A percentile compares a stretch with the other conserved stretches of the same genome.
These are phyloP conservation scores for Rhegmatorhina hoffmannsi DNA, from an alignment of 2,113 vertebrate species.

Conservation along the genomic window DNA sequence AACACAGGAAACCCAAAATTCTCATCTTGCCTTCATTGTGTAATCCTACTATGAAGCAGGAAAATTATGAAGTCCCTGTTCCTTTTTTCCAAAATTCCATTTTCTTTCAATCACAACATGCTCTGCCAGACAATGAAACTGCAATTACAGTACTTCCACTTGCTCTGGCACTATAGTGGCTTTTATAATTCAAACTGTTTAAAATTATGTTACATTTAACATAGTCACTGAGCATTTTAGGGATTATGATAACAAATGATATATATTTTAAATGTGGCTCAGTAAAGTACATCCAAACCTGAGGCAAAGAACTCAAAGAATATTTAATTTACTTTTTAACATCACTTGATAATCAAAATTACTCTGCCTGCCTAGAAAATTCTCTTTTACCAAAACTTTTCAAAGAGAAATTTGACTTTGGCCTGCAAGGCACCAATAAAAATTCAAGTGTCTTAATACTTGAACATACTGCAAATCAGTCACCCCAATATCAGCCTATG, in stretches of 20 bases:
- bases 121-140: neutral
- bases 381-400: neutral
- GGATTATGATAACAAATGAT: constrained; percentile 39
- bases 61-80: neutral
- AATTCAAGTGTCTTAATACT: neutral
- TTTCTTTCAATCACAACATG: neutral
- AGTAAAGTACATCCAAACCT: constrained; percentile 17
- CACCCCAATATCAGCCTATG: neutral
- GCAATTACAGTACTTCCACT: neutral
- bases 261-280: constrained; percentile 35
- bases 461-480: neutral
- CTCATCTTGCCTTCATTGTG: neutral
- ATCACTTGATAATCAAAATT: neutral
- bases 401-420: neutral
- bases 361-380: neutral
- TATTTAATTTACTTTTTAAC: constrained; percentile 18
- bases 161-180: neutral
- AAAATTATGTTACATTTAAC: constrained; percentile 11
- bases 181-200: constrained; percentile 16
- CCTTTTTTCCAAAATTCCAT: neutral
- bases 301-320: constrained; percentile 4
- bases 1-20: neutral
- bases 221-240: neutral
- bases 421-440: neutral
- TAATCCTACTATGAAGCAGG: neutral